Evolutionary conservation across 1,140 invertebrate species (phyloP), one percentile per base, ranked within the genome.

Genomic region (Drosophila ercepeae): DNA sequence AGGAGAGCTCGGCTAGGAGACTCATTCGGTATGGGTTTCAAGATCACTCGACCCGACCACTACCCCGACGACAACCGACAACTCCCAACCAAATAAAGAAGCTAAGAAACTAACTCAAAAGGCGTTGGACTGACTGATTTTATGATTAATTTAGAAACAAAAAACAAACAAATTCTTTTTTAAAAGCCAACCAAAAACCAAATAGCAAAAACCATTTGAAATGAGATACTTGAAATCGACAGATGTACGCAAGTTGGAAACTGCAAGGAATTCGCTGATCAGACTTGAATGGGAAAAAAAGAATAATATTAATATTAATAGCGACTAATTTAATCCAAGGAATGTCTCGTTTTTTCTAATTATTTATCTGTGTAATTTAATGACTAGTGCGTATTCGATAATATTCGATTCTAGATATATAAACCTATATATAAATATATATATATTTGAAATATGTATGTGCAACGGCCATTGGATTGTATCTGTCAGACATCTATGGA

Each of bases 91-190:
- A 71, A 52, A 76, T 41, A 49, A 64, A 61, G 72, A 61, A 58
- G 48, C 46, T 58, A 52, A 77, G 39, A 39, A 64, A 77, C 52
- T 57, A 32, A 65, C 29, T 25, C 50, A 41, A 82, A 76, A 61
- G 49, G 72, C 72, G 60, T 88, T 88, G 82, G 82, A 78, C 82
- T 82, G 82, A 88, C 82, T 88, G 82, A 88, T 88, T 86, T 88
- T 88, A 82, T 75, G 82, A 88, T 78, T 88, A 88, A 88, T 77
- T 84, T 74, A 59, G 42, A 75, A 21, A 11, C 16, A 25, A 50
- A 58, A 34, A 39, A 50, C 27, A 18, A 49, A 14, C 39, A 29
- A 59, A 65, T 59, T 41, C 45, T 49, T 58, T 39, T 74, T 54
- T 63, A 48, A 72, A 44, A 72, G 27, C 69, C 36, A 84, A 63